Evolutionary conservation across 2,797 vertebrate genomes (phyloP).

Genomic region (Microhierax caerulescens): DNA sequence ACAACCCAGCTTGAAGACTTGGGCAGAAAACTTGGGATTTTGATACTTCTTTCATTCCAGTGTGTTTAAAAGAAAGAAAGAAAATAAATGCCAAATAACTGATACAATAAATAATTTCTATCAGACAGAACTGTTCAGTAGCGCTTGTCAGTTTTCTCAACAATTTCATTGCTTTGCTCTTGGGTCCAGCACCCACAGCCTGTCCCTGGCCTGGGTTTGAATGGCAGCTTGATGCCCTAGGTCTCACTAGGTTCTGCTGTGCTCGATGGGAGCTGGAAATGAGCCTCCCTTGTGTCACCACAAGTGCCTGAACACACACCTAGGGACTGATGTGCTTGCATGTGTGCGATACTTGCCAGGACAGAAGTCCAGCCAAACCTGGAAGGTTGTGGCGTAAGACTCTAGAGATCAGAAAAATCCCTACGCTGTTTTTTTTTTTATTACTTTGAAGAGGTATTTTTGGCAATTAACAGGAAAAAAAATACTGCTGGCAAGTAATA

Average conservation of each 20-base stretch:
- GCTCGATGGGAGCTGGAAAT: not conserved
- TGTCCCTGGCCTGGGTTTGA: fast-evolving
- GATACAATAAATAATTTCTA: not conserved
- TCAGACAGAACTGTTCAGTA: not conserved
- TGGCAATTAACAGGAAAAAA: not conserved
- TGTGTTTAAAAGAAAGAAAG: not conserved
- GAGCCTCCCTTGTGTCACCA: not conserved
- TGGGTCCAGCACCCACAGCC: not conserved
- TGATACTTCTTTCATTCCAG: not conserved
- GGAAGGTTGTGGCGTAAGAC: not conserved
- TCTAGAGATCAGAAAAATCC: not conserved
- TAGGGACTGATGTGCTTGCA: not conserved
- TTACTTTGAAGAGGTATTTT: not conserved
- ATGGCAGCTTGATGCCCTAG: not conserved
- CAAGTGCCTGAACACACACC: fast-evolving
- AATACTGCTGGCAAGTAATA: not conserved
- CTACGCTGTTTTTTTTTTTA: not conserved
- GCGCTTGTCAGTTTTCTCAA: not conserved
- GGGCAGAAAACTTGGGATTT: not conserved
- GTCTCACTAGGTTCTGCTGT: fast-evolving
- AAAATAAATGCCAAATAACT: not conserved
- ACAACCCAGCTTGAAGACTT: not conserved
- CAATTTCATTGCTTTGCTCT: not conserved
- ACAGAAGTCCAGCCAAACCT: not conserved
- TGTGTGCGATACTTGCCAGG: fast-evolving